phyloP scores from a whole-genome alignment of 2,888 invertebrate species.

The Eurytoma californica region DNA sequence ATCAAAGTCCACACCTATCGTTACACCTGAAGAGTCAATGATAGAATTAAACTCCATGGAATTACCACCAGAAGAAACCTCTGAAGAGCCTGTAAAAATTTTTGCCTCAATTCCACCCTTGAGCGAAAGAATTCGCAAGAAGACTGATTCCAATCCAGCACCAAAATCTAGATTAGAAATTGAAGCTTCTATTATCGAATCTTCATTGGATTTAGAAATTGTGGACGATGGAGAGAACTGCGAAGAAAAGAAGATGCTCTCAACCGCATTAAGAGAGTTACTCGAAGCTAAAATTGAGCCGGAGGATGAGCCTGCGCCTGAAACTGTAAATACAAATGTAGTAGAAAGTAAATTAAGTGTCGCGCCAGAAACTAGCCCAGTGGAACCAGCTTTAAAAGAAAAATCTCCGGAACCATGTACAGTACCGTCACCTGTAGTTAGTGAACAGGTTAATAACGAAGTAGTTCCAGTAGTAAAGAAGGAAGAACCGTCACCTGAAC shows the following conservation, averaged over 20 bases:
- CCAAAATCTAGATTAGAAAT: conserved; percentile 68
- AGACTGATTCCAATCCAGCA: conserved; percentile 62
- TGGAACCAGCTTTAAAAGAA: conserved; percentile 30
- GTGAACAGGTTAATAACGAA: conserved; percentile 29
- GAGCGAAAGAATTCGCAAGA: conserved; percentile 72
- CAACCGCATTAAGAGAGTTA: conserved; percentile 68
- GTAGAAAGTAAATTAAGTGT: conserved; percentile 18
- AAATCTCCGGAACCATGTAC: conserved; percentile 1
- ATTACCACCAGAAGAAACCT: conserved; percentile 61
- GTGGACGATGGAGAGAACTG: conserved; percentile 61
- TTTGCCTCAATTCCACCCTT: conserved; percentile 71
- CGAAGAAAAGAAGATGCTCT: conserved; percentile 67
- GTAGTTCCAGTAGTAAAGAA: conserved; percentile 18
- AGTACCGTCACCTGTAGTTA: conserved; percentile 17
- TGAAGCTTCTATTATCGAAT: conserved; percentile 72
- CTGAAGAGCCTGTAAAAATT: conserved; percentile 63
- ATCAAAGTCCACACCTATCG: conserved; percentile 48
- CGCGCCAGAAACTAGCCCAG: conserved; percentile 5
- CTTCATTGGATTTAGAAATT: conserved; percentile 68
- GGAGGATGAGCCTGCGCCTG: conserved; percentile 11
- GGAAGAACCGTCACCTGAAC: conserved; percentile 32
- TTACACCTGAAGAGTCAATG: conserved; percentile 66
- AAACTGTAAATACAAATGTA: conserved; percentile 3
- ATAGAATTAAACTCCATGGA: conserved; percentile 62
- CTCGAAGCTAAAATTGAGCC: conserved; percentile 68